Conservation (phyloP, 2,888 invertebrate genomes). For the Mesochorus sp. region DNA sequence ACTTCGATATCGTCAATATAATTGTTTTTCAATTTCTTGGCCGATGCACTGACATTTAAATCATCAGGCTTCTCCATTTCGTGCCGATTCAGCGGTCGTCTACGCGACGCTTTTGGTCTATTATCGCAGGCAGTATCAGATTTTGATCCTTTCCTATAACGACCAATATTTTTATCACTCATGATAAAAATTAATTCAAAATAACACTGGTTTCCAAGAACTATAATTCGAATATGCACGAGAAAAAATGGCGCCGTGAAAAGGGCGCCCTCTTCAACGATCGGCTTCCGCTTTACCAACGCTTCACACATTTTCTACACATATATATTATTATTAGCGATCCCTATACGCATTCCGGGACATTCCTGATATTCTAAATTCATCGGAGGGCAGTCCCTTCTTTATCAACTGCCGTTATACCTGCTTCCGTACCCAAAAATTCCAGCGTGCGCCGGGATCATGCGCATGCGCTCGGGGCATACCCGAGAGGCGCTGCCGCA, state of each 20-base stretch:
- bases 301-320: no score
- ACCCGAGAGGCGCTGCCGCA: no score
- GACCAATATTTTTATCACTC: slow-evolving; percentile 26
- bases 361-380: neutral
- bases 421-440: slow-evolving; percentile 5
- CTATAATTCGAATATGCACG: neutral
- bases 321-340: no score
- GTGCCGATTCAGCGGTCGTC: slow-evolving; percentile 17
- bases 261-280: neutral
- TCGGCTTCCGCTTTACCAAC: no score
- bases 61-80: slow-evolving; percentile 2
- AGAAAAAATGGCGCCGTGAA: neutral
- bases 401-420: slow-evolving; percentile 16
- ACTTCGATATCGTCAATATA: slow-evolving; percentile 51
- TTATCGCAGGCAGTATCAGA: slow-evolving; percentile 20
- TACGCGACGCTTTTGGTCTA: slow-evolving; percentile 21
- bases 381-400: no score
- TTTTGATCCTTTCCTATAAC: slow-evolving; percentile 39
- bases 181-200: slow-evolving; percentile 32
- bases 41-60: slow-evolving; percentile 47
- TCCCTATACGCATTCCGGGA: neutral
- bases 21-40: slow-evolving; percentile 55
- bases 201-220: slow-evolving; percentile 21
- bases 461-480: no score
- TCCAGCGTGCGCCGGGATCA: slow-evolving; percentile 6